Conservation (phyloP, 2,113 vertebrate species). For the Podocnemis expansa region DNA sequence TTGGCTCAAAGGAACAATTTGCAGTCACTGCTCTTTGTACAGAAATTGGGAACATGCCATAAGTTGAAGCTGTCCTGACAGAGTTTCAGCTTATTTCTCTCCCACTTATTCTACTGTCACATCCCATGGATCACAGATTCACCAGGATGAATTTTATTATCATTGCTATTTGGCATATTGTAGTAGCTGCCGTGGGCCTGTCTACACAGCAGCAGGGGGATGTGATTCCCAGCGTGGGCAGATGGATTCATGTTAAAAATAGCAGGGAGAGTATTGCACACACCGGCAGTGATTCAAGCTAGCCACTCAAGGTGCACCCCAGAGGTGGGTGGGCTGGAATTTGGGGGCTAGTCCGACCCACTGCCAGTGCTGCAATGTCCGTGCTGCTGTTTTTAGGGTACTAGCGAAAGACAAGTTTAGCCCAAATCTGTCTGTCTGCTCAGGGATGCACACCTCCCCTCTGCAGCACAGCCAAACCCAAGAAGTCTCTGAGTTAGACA, state of each 20-base stretch:
- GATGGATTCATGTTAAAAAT: background rate
- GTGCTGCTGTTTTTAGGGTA: background rate
- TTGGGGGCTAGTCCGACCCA: background rate
- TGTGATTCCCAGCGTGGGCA: background rate
- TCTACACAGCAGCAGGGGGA: background rate
- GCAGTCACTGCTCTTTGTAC: background rate
- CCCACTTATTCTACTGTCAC: background rate
- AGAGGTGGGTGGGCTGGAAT: background rate
- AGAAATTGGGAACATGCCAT: background rate
- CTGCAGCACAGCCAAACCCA: background rate
- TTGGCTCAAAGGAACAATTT: background rate
- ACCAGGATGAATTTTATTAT: background rate
- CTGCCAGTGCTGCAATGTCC: no score
- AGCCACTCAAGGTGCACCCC: no score
- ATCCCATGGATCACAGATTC: background rate
- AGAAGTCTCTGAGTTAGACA: background rate
- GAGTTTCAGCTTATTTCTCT: background rate
- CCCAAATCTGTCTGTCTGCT: background rate
- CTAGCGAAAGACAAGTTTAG: background rate
- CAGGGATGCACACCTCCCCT: background rate
- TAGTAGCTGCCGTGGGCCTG: background rate
- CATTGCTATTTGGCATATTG: background rate
- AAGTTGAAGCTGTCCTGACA: background rate
- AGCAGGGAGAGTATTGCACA: background rate
- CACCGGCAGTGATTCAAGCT: no score